Percentiles rank a stretch among this genome's conserved stretches.
Conservation (phyloP, 2,888 invertebrate genomes). For the Parnassius smintheus region DNA sequence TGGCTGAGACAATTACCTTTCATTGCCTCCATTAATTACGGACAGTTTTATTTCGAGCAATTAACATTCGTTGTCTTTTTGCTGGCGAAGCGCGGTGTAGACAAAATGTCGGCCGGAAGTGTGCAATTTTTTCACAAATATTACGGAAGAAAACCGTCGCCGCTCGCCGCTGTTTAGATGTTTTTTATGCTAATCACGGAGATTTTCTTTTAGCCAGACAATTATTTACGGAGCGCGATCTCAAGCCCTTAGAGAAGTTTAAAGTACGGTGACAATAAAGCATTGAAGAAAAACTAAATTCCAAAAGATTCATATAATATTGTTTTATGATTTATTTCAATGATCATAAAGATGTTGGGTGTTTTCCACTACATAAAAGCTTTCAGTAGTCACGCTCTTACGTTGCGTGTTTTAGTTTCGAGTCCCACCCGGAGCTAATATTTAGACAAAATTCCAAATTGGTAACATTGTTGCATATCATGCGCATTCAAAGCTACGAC, state of each 20-base stretch:
- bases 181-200: constrained; percentile 77
- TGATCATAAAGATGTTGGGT: too few relatives aligned
- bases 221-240: constrained; percentile 67
- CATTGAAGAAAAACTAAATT: background rate
- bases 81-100: constrained; percentile 49
- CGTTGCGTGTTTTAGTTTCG: too few relatives aligned
- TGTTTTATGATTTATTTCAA: too few relatives aligned
- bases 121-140: constrained; percentile 78
- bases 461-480: too few relatives aligned
- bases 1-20: constrained; percentile 54
- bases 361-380: too few relatives aligned
- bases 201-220: constrained; percentile 74
- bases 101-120: constrained; percentile 74
- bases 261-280: constrained; percentile 53
- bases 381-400: too few relatives aligned
- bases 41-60: constrained; percentile 65
- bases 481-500: too few relatives aligned
- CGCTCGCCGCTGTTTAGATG: constrained; percentile 75
- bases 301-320: too few relatives aligned
- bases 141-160: constrained; percentile 76
- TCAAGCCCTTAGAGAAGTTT: constrained; percentile 49
- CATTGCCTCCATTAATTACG: constrained; percentile 64
- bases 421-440: too few relatives aligned
- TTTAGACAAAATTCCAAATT: too few relatives aligned
- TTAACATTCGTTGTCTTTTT: constrained; percentile 70